Evolutionary conservation across 2,888 invertebrate genomes (phyloP), one percentile per base, ranked within the genome.

Genomic region (Aethes cnicana): DNA sequence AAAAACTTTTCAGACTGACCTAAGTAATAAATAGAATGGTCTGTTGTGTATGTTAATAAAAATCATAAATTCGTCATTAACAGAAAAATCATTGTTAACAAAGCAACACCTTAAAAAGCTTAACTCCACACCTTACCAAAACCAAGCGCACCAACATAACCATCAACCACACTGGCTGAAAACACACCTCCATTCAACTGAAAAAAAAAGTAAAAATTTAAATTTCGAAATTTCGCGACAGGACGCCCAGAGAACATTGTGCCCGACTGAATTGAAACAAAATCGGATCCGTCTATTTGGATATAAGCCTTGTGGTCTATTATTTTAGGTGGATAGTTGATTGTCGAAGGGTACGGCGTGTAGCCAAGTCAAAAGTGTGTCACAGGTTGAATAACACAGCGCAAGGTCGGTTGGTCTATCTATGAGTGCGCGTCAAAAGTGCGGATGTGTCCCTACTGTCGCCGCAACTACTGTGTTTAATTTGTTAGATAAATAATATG

Each of bases 301-400:
- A 61, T 64, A 62, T 57, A 57, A 47, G 44, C 59, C 53, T 57
- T 43, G 56, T 23, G 12, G 7, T 1, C 1, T 1, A 23, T 11
- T 2, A 0, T 1, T 2, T 43, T 54, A 56, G 43, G 54, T 53
- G 32, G 32, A 58, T 74, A 74, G 77, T 47, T 67, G 56, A 21
- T 60, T 74, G 78, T 57, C 61, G 33, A 53, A 53, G 21, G 37
- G 54, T 63, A 72, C 81, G 88, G 86, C 85, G 80, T 76, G 76
- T 74, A 82, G 88, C 88, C 88, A 88, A 87, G 72, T 84, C 80
- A 81, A 85, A 88, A 85, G 83, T 88, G 77, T 88, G 88, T 88
- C 88, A 88, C 80, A 70, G 79, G 81, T 87, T 87, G 88, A 87
- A 88, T 87, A 74, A 84, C 81, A 84, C 81, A 76, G 61, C 68